These are phyloP conservation scores for Luperina nickerlii DNA, from an alignment of 2,888 invertebrate species.

Conservation along the genomic window DNA sequence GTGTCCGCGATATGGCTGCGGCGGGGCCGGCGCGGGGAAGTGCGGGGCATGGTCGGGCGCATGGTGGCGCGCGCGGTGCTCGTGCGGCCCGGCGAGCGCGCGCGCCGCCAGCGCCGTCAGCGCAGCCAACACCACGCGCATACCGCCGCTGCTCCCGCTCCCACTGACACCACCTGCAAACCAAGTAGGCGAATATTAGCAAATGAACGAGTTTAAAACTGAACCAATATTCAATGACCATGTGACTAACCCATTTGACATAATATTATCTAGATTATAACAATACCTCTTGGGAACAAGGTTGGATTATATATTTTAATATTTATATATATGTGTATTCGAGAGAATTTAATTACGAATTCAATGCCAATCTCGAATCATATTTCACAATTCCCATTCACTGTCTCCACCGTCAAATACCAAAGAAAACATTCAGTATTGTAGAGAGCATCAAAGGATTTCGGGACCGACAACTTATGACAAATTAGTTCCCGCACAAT, in stretches of 20 bases:
- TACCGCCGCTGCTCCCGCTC: constrained; percentile 85
- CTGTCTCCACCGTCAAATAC: constrained; percentile 14
- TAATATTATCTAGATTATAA: not conserved
- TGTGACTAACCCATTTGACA: not conserved
- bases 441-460: constrained; percentile 42
- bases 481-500: constrained; percentile 52
- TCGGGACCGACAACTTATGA: constrained; percentile 46
- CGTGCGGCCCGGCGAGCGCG: constrained; percentile 86
- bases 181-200: not conserved
- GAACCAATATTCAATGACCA: not conserved
- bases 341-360: constrained; percentile 9
- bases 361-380: not conserved
- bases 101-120: constrained; percentile 88
- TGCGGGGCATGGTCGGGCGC: constrained; percentile 85
- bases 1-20: constrained; percentile 89
- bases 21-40: constrained; percentile 82
- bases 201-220: not conserved
- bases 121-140: constrained; percentile 88
- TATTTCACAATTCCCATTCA: constrained; percentile 8
- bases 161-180: constrained; percentile 86
- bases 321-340: not conserved
- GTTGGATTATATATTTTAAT: not conserved
- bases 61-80: constrained; percentile 89
- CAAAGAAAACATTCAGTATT: constrained; percentile 39
- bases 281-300: not conserved